Conservation (phyloP, 2,888 invertebrate genomes). For the Molorchus minor region DNA sequence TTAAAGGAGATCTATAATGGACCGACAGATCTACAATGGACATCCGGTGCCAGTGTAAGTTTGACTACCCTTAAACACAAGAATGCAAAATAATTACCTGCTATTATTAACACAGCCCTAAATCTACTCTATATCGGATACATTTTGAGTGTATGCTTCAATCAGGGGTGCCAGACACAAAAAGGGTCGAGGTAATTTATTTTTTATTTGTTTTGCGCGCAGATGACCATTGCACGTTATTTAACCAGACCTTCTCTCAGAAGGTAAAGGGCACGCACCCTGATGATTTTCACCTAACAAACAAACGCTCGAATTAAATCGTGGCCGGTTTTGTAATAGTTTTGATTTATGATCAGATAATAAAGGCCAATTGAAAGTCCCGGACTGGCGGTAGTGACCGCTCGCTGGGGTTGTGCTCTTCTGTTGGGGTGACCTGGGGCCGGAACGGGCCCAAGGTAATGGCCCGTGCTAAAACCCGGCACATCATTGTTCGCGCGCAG, state of each 20-base stretch:
- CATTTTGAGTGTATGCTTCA: background rate
- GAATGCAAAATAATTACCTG: conserved; percentile 1
- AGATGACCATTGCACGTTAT: conserved; percentile 28
- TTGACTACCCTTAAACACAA: conserved; percentile 1
- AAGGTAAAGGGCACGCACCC: conserved; percentile 24
- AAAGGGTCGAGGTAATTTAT: conserved; percentile 23
- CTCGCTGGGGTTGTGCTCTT: background rate
- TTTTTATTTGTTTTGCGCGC: conserved; percentile 32
- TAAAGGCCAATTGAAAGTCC: conserved; percentile 17
- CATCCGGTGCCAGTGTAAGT: too few relatives aligned
- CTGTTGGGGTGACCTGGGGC: background rate
- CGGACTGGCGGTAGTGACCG: conserved; percentile 8
- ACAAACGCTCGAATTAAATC: conserved; percentile 32
- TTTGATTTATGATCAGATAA: conserved; percentile 30
- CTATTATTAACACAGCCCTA: background rate
- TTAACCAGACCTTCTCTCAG: conserved; percentile 4
- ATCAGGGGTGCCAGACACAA: background rate
- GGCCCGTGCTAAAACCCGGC: conserved; percentile 2
- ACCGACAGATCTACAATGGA: too few relatives aligned
- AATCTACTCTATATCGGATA: background rate
- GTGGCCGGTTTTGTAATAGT: conserved; percentile 27
- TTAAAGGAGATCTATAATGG: too few relatives aligned
- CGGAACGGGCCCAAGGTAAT: conserved; percentile 9
- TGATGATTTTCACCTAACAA: conserved; percentile 31
- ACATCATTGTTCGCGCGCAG: background rate